Conservation (phyloP, 2,113 vertebrate species). For the Planiliza haematocheilus region DNA sequence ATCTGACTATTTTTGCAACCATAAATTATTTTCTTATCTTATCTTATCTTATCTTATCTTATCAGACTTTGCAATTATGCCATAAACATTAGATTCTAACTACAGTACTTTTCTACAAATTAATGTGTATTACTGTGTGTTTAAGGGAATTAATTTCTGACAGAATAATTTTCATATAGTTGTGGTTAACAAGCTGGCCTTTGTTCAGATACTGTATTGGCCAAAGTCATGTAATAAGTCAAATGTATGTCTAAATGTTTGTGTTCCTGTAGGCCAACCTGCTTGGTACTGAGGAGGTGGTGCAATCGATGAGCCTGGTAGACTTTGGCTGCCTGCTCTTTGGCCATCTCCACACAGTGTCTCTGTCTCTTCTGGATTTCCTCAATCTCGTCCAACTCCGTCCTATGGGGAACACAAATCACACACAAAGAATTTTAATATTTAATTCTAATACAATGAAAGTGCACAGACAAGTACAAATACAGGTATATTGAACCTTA, state of each 20-base stretch:
- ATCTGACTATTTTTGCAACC: background rate
- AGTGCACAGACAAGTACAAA: background rate
- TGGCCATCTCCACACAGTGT: conserved; percentile 79
- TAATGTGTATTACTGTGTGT: no score
- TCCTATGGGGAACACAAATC: conserved; percentile 79
- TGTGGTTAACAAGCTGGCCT: conserved; percentile 1
- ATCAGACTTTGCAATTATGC: background rate
- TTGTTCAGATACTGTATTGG: background rate
- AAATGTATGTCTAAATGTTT: background rate
- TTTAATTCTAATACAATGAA: background rate
- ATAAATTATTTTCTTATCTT: background rate
- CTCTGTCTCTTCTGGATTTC: conserved; percentile 85
- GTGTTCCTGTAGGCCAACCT: conserved; percentile 80
- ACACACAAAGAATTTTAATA: conserved; percentile 1
- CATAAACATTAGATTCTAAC: background rate
- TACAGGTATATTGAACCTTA: background rate
- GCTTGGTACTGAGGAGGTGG: conserved; percentile 94
- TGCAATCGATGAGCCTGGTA: conserved; percentile 89
- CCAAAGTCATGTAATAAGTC: background rate
- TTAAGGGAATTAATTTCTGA: background rate
- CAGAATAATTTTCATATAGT: background rate
- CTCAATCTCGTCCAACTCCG: conserved; percentile 85
- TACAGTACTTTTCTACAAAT: background rate
- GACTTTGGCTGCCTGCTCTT: conserved; percentile 83
- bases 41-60: no score